phyloP scores from a whole-genome alignment of 2,888 invertebrate species.

The Adelphocoris suturalis region DNA sequence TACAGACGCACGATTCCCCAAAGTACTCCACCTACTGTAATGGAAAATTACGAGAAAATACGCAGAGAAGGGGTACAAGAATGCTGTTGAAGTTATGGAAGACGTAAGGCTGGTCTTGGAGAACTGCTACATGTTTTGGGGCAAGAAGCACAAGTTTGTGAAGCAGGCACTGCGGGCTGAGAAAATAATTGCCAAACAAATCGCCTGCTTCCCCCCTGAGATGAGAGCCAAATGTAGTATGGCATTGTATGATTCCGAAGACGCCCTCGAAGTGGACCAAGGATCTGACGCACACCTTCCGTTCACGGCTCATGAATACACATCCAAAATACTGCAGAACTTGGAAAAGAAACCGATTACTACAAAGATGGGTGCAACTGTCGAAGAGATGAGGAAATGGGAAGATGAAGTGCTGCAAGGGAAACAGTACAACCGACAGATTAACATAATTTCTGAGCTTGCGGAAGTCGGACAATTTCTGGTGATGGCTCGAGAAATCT shows the following conservation, averaged over 20 bases:
- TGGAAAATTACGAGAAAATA: slow-evolving; percentile 75
- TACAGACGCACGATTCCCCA: no score
- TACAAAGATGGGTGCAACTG: slow-evolving; percentile 73
- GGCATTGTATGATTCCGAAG: slow-evolving; percentile 53
- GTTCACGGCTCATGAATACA: slow-evolving; percentile 49
- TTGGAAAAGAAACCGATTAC: slow-evolving; percentile 60
- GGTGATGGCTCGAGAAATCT: slow-evolving; percentile 79
- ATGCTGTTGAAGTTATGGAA: slow-evolving; percentile 79
- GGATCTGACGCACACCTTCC: not conserved
- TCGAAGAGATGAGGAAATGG: slow-evolving; percentile 79
- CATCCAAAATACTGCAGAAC: slow-evolving; percentile 69
- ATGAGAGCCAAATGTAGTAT: slow-evolving; percentile 45
- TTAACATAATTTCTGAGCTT: slow-evolving; percentile 82
- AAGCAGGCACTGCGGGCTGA: slow-evolving; percentile 79
- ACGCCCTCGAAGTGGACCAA: not conserved
- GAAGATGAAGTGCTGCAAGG: slow-evolving; percentile 79
- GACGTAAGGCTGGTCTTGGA: slow-evolving; percentile 80
- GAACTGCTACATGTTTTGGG: slow-evolving; percentile 80
- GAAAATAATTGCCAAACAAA: slow-evolving; percentile 79
- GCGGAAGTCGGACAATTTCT: slow-evolving; percentile 82
- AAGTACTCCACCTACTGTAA: no score
- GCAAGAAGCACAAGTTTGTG: slow-evolving; percentile 78
- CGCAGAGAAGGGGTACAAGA: slow-evolving; percentile 77
- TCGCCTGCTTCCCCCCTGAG: slow-evolving; percentile 79
- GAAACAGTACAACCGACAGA: slow-evolving; percentile 78